Base-by-base conservation (phyloP, 1,140 invertebrate genomes). In the Drosophila guanche region DNA sequence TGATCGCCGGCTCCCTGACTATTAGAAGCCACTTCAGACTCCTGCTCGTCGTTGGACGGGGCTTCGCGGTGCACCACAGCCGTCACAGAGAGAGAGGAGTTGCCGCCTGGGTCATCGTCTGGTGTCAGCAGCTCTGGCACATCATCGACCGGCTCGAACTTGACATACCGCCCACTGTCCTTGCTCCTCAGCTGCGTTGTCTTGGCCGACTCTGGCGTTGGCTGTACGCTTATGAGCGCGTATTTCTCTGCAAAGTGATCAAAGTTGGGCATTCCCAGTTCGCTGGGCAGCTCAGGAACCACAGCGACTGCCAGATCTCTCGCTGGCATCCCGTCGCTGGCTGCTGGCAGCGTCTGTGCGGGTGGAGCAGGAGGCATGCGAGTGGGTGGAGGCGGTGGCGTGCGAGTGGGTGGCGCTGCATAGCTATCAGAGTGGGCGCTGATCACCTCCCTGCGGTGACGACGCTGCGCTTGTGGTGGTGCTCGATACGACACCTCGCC, bases 241-340 rank as follows among this genome's bases (percentile, higher is more conserved):
- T 90, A 88, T 54, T 90, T 86, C 14, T 90, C 76, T 5, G 88
- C 86, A 14, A 90, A 79, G 33, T 90, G 88, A 61, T 90, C 71
- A 5, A 90, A 90, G 4, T 86, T 80, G 3, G 88, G 79, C 16
- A 89, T 89, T 5, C 76, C 76, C 47, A 89, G 46, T n/a, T 79
- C 69, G 6, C 52, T 53, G 0, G 41, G 46, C 22, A 54, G 46
- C n/a, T 73, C 66, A 1, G 14, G 7, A 4, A 25, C 12, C 2
- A 42, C 7, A 4, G 2, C 54, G 0, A 23, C n/a, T 20, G 42
- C 4, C 0, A 37, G 33, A 12, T 37, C 33, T 37, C 29, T 10
- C 8, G 29, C 29, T 33, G 29, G 29, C 8, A 33, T 3, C 29
- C 1, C 8, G 0, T 33, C 29, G 2, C n/a, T 40, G 57, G 46